Conservation (phyloP, 2,797 vertebrate genomes). For the Lophotriccus pileatus region DNA sequence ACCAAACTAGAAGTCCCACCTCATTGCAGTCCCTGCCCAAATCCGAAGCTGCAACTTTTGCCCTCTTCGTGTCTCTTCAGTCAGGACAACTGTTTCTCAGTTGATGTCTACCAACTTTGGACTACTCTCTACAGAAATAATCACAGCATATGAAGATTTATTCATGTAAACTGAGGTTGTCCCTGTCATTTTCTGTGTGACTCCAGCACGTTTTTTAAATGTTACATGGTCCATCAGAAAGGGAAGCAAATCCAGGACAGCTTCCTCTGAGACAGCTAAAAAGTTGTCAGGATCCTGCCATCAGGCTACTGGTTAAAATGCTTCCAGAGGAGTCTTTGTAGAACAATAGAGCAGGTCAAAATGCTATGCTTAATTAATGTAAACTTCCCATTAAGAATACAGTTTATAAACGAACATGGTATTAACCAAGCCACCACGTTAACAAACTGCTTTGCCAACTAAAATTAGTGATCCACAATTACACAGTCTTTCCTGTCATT, state of each 20-base stretch:
- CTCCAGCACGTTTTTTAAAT: not conserved
- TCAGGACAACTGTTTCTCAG: not conserved
- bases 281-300: not conserved
- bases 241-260: not conserved
- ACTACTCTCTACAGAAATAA: not conserved
- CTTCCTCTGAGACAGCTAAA: not conserved
- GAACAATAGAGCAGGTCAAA: not conserved
- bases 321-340: not conserved
- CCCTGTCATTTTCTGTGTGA: not conserved
- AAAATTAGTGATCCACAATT: slow-evolving; percentile 38
- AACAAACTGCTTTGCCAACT: slow-evolving; percentile 60
- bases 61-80: not conserved
- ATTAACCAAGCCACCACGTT: slow-evolving; percentile 48
- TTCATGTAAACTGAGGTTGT: rapidly evolving
- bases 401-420: not conserved
- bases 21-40: not conserved
- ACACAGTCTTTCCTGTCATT: slow-evolving; percentile 14
- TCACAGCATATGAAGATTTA: not conserved
- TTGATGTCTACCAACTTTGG: not conserved
- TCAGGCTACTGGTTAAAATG: not conserved
- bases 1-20: not conserved
- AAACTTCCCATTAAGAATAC: slow-evolving; percentile 3
- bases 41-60: not conserved
- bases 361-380: slow-evolving; percentile 17
- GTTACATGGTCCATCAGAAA: not conserved